Percentiles rank a stretch among this genome's conserved stretches.
phyloP scores from a whole-genome alignment of 2,888 invertebrate genomes.

The Cosmia pyralina region DNA sequence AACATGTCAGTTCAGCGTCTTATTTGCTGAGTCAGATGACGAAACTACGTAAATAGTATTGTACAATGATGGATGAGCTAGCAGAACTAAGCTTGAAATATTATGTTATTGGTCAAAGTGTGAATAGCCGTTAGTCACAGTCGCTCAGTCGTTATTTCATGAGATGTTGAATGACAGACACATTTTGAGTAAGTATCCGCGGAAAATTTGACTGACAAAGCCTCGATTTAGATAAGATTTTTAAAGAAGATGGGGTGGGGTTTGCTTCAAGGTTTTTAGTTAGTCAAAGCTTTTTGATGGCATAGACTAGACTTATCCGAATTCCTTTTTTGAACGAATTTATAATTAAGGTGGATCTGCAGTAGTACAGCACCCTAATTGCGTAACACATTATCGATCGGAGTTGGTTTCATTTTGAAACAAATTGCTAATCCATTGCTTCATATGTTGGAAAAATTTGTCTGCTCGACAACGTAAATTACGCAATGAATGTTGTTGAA shows the following conservation, averaged over 20 bases:
- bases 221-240: not conserved
- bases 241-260: not conserved
- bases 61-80: slow-evolving; percentile 33
- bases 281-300: too few species aligned
- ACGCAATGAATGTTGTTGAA: too few species aligned
- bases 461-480: too few species aligned
- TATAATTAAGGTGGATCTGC: too few species aligned
- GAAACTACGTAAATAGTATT: slow-evolving; percentile 9
- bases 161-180: slow-evolving; percentile 9
- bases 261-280: not conserved
- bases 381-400: too few species aligned
- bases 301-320: too few species aligned
- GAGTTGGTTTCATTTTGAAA: too few species aligned
- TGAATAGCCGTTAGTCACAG: slow-evolving; percentile 12
- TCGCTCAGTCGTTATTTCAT: not conserved
- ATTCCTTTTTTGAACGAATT: too few species aligned
- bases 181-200: not conserved
- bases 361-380: too few species aligned
- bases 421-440: too few species aligned
- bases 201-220: not conserved
- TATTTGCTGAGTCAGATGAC: slow-evolving; percentile 8
- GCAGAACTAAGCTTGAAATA: slow-evolving; percentile 18
- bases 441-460: too few species aligned
- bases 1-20: not conserved
- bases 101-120: slow-evolving; percentile 22